Evolutionary conservation across 2,113 vertebrate genomes (phyloP).

Genomic region (Dascyllus trimaculatus): DNA sequence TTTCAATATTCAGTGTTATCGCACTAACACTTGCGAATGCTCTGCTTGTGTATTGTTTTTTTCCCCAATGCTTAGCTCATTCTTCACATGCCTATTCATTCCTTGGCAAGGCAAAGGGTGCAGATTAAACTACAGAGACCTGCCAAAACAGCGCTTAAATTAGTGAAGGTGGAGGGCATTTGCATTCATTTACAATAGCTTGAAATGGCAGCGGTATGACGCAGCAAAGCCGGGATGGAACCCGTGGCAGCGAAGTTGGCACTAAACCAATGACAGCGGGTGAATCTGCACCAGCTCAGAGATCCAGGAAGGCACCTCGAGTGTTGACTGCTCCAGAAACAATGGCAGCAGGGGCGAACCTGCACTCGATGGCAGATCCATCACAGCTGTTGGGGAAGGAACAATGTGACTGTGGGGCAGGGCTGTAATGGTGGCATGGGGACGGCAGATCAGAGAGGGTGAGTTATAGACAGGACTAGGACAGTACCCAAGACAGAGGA

Average conservation of each 20-base stretch:
- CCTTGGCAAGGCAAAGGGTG: neutral
- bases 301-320: neutral
- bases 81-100: neutral
- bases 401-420: neutral
- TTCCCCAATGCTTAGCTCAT: too few relatives aligned
- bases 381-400: constrained; percentile 1
- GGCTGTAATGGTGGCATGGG: neutral
- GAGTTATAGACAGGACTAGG: neutral
- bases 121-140: neutral
- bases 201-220: neutral
- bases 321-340: constrained; percentile 7
- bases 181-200: neutral
- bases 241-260: neutral
- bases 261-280: neutral
- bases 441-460: neutral
- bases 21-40: too few relatives aligned
- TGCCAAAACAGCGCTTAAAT: constrained; percentile 1
- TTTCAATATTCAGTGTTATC: too few relatives aligned
- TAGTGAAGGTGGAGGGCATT: neutral
- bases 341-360: constrained; percentile 6
- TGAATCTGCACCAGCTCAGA: neutral
- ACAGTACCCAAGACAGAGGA: neutral
- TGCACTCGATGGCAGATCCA: constrained; percentile 21
- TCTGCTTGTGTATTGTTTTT: neutral
- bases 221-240: neutral